Evolutionary conservation across 1,140 invertebrate genomes (phyloP), one percentile per base, ranked within the genome.

Genomic region (Coenobita brevimanus): DNA sequence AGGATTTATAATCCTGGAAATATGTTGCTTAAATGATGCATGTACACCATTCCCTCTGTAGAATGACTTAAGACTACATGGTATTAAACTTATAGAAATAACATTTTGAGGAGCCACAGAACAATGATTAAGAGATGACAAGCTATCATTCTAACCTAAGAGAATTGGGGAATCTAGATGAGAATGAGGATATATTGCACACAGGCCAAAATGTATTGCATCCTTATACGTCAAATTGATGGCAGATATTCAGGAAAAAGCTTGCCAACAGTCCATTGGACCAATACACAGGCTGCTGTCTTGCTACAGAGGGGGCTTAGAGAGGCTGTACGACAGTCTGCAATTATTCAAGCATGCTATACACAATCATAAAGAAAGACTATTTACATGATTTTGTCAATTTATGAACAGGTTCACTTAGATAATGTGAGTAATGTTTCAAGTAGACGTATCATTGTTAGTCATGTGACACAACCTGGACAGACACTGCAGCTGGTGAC

Each of bases 301-400:
- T 82, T 82, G 80, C 86, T 88, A 88, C 86, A 82, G 79, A 88
- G 86, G 86, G 79, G 79, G 33, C 75, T 88, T 88, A 88, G 86
- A 88, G 86, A 88, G 86, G 86, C 86, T 88, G 86, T 82, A 88
- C 78, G 80, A 87, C 84, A 88, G 86, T 88, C 86, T 88, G 79
- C 76, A 88, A 88, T 76, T 88, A 88, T 87, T 88, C 86, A 88
- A 82, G 86, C 86, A 88, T 88, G 86, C 86, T 88, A 88, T 88
- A 82, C 86, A 88, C 86, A 88, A 88, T 88, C 81, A 88, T 88
- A 88, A 82, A 88, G 86, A 88, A 88, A 82, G 82, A 88, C 86
- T 88, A 88, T 88, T 82, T 88, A 88, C 86, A 88, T 82, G 80
- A 82, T 88, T 88, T 82, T 87, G 75, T 80, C 82, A 85, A 85